Conservation (phyloP, 2,888 invertebrate genomes). For the Meiosimyza platycephala region DNA sequence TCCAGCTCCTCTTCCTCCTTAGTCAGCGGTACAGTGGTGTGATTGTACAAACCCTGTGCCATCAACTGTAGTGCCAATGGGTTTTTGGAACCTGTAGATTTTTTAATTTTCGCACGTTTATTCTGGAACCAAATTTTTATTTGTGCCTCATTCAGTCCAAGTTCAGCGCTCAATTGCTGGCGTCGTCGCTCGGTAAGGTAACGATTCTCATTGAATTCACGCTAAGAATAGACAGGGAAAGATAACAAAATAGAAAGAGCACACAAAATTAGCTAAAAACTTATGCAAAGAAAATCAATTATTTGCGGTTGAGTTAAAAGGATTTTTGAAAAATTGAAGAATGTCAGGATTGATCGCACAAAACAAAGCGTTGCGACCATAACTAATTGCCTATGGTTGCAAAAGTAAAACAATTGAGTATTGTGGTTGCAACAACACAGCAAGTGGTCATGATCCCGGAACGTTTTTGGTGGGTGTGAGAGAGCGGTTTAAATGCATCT, state of each 20-base stretch:
- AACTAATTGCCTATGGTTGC: slow-evolving; percentile 52
- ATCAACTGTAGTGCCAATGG: slow-evolving; percentile 89
- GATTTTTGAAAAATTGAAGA: neutral
- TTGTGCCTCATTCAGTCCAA: slow-evolving; percentile 95
- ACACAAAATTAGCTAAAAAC: slow-evolving; percentile 29
- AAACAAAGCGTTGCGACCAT: slow-evolving; percentile 53
- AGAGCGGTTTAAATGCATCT: neutral
- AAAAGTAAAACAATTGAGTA: slow-evolving; percentile 5
- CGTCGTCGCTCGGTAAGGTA: slow-evolving; percentile 93
- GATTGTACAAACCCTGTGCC: slow-evolving; percentile 95
- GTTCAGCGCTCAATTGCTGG: slow-evolving; percentile 89
- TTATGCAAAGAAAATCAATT: slow-evolving; percentile 59
- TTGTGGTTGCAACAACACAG: slow-evolving; percentile 43
- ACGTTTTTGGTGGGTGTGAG: neutral
- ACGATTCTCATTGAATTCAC: slow-evolving; percentile 92
- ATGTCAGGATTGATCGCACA: slow-evolving; percentile 19
- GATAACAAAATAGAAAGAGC: slow-evolving; percentile 5
- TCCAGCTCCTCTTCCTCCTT: slow-evolving; percentile 80
- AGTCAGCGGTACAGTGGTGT: slow-evolving; percentile 80
- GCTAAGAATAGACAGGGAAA: slow-evolving; percentile 65
- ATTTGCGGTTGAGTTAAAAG: slow-evolving; percentile 58
- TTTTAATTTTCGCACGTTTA: slow-evolving; percentile 96
- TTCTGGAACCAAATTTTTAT: slow-evolving; percentile 99
- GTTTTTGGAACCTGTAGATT: slow-evolving; percentile 86
- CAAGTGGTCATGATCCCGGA: slow-evolving; percentile 24